Percentiles rank a stretch among this genome's conserved stretches.
Conservation (phyloP, 2,797 vertebrate genomes). For the Phylloscopus collybita region DNA sequence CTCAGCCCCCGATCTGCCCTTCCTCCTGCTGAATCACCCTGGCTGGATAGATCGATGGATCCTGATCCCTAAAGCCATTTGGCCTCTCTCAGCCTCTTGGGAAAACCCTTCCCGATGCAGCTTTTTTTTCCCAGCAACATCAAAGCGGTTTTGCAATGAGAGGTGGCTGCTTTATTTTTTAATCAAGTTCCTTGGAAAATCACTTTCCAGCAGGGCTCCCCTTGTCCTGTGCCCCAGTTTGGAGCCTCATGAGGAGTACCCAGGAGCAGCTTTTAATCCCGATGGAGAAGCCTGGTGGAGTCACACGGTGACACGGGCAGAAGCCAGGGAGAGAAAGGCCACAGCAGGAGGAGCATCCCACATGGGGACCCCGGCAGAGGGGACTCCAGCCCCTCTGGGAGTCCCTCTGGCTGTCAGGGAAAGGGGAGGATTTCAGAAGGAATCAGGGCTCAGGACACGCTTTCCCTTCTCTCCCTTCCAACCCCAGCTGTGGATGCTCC, state of each 20-base stretch:
- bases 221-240: rapidly evolving
- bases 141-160: neutral
- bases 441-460: rapidly evolving
- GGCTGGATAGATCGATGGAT: neutral
- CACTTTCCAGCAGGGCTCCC: neutral
- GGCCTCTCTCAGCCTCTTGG: neutral
- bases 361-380: rapidly evolving
- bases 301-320: rapidly evolving
- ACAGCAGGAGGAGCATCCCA: rapidly evolving
- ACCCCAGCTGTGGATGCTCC: neutral
- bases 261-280: neutral
- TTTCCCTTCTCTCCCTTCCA: neutral
- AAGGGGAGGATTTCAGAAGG: neutral
- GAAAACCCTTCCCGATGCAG: neutral
- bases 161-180: neutral
- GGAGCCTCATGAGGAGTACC: rapidly evolving
- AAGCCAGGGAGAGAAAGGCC: neutral
- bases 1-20: neutral
- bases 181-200: neutral
- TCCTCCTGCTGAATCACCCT: neutral
- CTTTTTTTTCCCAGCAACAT: neutral
- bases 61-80: neutral
- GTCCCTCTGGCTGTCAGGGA: neutral
- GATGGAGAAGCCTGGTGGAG: rapidly evolving
- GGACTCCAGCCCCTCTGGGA: neutral